Evolutionary conservation across 2,797 vertebrate genomes (phyloP).

Genomic region (Megalops cyprinoides): DNA sequence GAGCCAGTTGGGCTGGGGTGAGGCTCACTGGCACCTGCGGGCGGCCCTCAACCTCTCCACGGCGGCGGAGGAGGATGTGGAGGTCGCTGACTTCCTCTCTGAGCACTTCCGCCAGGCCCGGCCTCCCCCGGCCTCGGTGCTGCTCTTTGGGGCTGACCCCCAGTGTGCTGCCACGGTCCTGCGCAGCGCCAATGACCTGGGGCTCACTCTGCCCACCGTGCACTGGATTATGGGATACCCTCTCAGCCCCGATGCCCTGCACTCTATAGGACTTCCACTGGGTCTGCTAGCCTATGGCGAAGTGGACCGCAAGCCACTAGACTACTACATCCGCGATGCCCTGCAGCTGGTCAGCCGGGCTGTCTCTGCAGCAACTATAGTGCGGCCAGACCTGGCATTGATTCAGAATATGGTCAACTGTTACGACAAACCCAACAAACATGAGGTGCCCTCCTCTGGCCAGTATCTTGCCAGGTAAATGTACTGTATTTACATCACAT

Average conservation of each 20-base stretch:
- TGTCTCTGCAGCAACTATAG: constrained; percentile 56
- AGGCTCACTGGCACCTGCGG: constrained; percentile 64
- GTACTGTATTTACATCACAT: background rate
- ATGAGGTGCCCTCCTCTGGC: constrained; percentile 66
- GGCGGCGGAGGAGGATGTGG: constrained; percentile 54
- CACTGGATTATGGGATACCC: constrained; percentile 88
- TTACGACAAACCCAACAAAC: constrained; percentile 57
- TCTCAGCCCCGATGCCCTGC: constrained; percentile 70
- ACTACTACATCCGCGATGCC: constrained; percentile 77
- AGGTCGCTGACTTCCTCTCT: constrained; percentile 66
- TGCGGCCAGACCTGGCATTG: constrained; percentile 68
- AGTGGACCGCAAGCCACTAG: constrained; percentile 75
- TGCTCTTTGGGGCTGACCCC: constrained; percentile 79
- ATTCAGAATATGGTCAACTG: constrained; percentile 77
- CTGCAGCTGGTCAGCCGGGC: constrained; percentile 78
- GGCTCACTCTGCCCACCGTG: constrained; percentile 70
- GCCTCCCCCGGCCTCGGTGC: constrained; percentile 62
- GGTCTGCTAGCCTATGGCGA: constrained; percentile 87
- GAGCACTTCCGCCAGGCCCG: constrained; percentile 66
- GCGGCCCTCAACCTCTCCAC: constrained; percentile 77
- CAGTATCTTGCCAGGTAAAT: constrained; percentile 79
- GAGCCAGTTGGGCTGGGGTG: constrained; percentile 51
- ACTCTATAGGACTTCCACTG: constrained; percentile 76
- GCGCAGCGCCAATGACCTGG: constrained; percentile 66
- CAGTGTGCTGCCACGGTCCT: constrained; percentile 68